These are phyloP conservation scores for Pinna nobilis DNA, from an alignment of 1,140 invertebrate species.

Conservation along the genomic window DNA sequence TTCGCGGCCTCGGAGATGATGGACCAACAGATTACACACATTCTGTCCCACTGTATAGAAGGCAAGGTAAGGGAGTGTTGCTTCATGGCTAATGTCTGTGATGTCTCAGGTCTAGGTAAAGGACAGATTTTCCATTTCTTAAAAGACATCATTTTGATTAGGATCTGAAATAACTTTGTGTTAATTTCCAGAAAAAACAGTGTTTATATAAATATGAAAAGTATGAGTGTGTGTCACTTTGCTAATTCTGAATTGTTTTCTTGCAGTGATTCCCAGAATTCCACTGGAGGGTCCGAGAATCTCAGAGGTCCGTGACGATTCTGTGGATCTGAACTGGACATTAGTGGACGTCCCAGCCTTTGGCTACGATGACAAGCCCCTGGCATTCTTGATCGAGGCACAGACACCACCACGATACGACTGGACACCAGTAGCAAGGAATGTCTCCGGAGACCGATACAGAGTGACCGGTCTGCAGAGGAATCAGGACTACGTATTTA, in stretches of 20 bases:
- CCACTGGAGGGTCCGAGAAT: conserved; percentile 57
- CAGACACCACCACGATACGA: conserved; percentile 64
- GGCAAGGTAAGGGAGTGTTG: conserved; percentile 62
- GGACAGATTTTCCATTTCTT: too few relatives aligned
- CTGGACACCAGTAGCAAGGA: conserved; percentile 63
- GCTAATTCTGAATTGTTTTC: neutral
- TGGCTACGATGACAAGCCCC: conserved; percentile 54
- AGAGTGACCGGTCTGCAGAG: conserved; percentile 55
- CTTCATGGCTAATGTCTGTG: too few relatives aligned
- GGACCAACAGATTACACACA: conserved; percentile 57
- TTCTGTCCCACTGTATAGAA: conserved; percentile 59
- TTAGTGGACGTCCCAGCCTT: conserved; percentile 64
- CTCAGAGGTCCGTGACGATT: conserved; percentile 57
- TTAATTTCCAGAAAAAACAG: too few relatives aligned
- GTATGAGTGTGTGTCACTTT: neutral
- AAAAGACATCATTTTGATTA: too few relatives aligned
- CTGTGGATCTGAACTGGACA: conserved; percentile 57
- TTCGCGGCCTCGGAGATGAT: conserved; percentile 96
- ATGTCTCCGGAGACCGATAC: conserved; percentile 56
- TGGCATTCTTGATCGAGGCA: conserved; percentile 66
- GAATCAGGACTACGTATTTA: conserved; percentile 63
- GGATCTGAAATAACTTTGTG: too few relatives aligned
- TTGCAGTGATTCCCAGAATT: conserved; percentile 62
- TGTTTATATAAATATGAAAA: neutral
- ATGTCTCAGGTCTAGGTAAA: too few relatives aligned